Base-by-base conservation (phyloP, 2,797 vertebrate genomes). In the Sarcophilus harrisii region DNA sequence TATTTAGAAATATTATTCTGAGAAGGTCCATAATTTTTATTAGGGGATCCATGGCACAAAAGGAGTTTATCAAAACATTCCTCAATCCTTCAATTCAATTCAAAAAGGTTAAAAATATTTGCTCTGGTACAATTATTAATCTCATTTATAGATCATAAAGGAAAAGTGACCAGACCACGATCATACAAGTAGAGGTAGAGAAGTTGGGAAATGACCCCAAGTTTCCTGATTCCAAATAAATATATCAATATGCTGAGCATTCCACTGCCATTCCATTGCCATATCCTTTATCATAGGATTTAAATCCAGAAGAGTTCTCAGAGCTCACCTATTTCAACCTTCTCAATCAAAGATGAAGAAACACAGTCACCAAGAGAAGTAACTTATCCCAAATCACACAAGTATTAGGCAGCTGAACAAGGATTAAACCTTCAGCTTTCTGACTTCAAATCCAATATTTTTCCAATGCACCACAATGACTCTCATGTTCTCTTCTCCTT, bases 331-430 rank as follows among this genome's bases (percentile, higher is more conserved):
- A 28, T 91, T 55, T 58, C 49, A 89, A 62, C 52, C 1, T 4
- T 32, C 90, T 94, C 45, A 73, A 94, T 94, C 90, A 24, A 6
- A 66, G 45, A 57, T 49, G 93, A 94, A 27, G 93, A 90, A 92
- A 90, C 14, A 54, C 29, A 94, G 57, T 58, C 16, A 30, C 66
- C 87, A 91, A 27, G 90, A 92, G 6, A 32, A 91, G 30, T 58
- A 8, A 91, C 49, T 18, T 30, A 57, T 49, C 90, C 59, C 21
- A 73, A 95, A 94, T 14, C 92, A n/a, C 9, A 16, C 28, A 16
- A 13, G 5, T 30, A 30, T 38, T 6, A 90, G 92, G 24, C 27
- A 94, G 73, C 73, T 87, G 58, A 57, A 30, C 30, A 81, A 60
- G 59, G 12, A n/a, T 91, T 28, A 55, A 94, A 93, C 18, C 21